A percentile compares a stretch with the other conserved stretches of the same genome.
These are phyloP conservation scores for Atherinomorus stipes DNA, from an alignment of 2,113 vertebrate genomes.

Conservation along the genomic window DNA sequence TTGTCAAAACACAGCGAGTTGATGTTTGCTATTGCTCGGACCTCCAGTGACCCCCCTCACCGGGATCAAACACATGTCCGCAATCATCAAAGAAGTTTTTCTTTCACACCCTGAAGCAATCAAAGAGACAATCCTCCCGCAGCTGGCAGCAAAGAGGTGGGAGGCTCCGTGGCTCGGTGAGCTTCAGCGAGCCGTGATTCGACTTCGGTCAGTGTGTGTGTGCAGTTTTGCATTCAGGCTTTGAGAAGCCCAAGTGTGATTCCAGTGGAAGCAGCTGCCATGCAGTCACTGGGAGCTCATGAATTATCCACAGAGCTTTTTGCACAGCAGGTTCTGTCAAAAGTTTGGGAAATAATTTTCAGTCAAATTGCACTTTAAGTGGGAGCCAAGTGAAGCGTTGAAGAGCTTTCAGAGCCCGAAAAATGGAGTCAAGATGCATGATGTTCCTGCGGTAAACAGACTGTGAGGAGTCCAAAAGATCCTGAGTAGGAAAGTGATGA, in stretches of 20 bases:
- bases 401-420: background rate
- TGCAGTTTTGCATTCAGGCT: conserved; percentile 28
- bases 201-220: background rate
- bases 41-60: conserved; percentile 17
- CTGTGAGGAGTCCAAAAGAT: background rate
- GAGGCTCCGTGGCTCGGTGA: conserved; percentile 5
- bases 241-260: conserved; percentile 29
- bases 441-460: background rate
- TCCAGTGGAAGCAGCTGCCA: conserved; percentile 46
- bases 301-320: conserved; percentile 58
- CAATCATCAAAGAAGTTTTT: conserved; percentile 48
- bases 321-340: conserved; percentile 13
- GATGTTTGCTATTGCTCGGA: conserved; percentile 14
- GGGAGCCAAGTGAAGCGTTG: conserved; percentile 21
- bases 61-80: conserved; percentile 41
- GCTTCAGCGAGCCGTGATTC: background rate
- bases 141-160: conserved; percentile 25
- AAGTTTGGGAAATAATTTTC: conserved; percentile 17
- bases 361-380: conserved; percentile 19
- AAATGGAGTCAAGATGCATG: background rate
- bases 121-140: conserved; percentile 39
- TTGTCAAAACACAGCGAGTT: background rate
- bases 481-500: too few relatives aligned
- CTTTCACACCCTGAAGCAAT: conserved; percentile 49
- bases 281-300: conserved; percentile 37